Conservation (phyloP, 2,113 vertebrate species). For the Callithrix jacchus region DNA sequence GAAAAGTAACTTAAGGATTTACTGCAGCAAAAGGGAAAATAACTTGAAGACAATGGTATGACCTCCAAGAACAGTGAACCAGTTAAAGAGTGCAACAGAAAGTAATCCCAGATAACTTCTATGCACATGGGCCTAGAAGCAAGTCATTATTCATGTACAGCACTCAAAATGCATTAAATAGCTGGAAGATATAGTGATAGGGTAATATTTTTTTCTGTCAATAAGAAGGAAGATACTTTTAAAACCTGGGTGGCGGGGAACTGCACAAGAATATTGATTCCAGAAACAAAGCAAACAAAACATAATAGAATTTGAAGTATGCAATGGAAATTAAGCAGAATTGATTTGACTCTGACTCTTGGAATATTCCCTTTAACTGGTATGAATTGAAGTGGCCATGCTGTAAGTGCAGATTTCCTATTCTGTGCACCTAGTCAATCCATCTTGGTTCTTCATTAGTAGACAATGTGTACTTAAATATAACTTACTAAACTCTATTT, state of each 20-base stretch:
- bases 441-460: neutral
- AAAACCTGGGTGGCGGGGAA: neutral
- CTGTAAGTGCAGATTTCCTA: neutral
- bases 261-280: neutral
- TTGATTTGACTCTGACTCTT: neutral
- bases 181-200: neutral
- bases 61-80: neutral
- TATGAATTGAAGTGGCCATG: neutral
- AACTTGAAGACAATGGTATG: neutral
- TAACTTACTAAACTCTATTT: neutral
- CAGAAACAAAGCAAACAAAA: conserved; percentile 18
- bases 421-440: neutral
- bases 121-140: neutral
- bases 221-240: neutral
- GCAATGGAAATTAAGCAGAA: neutral
- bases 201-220: neutral
- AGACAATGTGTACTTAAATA: neutral
- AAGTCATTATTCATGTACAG: neutral
- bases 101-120: neutral
- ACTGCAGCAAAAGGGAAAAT: neutral
- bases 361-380: neutral
- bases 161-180: neutral
- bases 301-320: neutral
- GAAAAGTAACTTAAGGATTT: neutral
- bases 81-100: neutral